Base-by-base conservation (phyloP, 2,888 invertebrate genomes). In the Dicycla oo region DNA sequence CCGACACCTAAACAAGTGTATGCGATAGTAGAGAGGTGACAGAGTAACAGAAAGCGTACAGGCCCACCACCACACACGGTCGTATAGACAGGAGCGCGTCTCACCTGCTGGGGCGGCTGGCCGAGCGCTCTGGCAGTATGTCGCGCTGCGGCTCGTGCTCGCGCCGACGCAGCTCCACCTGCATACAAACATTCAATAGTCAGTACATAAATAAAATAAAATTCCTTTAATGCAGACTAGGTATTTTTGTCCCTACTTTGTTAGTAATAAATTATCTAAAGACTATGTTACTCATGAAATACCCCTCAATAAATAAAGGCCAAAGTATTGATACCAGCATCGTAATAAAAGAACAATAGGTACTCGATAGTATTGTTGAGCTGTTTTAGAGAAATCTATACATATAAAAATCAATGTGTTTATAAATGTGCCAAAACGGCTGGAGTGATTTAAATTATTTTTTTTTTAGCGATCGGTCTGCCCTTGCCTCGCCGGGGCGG, bases 51-150 rank as follows among this genome's bases (percentile, higher is more conserved):
- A 58, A 43, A 64, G 38, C 40, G 30, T 18, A n/a, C 51, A 38
- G 45, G 40, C 63, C 74, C 76, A 70, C 75, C 82, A 82, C 75
- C 78, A 72, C 67, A 72, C 45, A 53, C 15, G 30, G 61, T 3
- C 1, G 18, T 0, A 3, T 0, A 20, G 4, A 30, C n/a, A 26
- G 53, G 40, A 49, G 49, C 54, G 23, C 30, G 40, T 0, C 83
- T 84, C 73, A 96, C 96, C 96, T 96, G 94, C 95, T 96, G 79
- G 96, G 96, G 1, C 95, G 80, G 83, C 93, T 93, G 80, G 93
- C 92, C 63, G 91, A 82, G 65, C 89, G 91, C 79, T 91, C 93
- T 13, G 93, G 90, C 75, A 82, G 80, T 18, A 81, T 75, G 90
- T 94, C 95, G 3, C 94, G 90, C 84, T 93, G 94, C 64, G 94